Evolutionary conservation across 2,888 invertebrate genomes (phyloP), one percentile per base, ranked within the genome.

Genomic region (Atrina japonica): DNA sequence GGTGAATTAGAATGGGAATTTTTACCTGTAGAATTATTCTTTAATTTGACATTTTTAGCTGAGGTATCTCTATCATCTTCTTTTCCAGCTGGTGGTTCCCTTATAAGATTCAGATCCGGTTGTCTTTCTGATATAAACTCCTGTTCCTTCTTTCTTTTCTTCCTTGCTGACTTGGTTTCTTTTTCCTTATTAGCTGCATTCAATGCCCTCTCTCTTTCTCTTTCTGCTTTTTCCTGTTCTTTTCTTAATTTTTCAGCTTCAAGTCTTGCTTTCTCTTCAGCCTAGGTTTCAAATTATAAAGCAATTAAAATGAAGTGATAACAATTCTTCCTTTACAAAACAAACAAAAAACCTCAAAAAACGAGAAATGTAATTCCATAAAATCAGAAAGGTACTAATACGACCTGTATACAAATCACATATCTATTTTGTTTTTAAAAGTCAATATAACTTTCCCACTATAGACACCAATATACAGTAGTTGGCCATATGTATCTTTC

Each of bases 201-300:
- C 50, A 65, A 14, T 53, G 68, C 35, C 70, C 67, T 56, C 47
- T 72, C 53, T 35, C 47, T 58, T 53, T 69, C 60, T 61, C 58
- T 50, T n/a, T 68, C 56, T 29, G 43, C 45, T 25, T 60, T 59
- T 35, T 65, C 66, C 35, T 60, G 47, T 43, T 73, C 52, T 27
- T 49, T 59, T 30, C 50, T 52, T 40, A 67, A 30, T 45, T 60
- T 66, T 56, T 80, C 76, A n/a, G 80, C 79, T 66, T 84, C 82
- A 41, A 77, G 72, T 58, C 80, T 64, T 1, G 83, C 85, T 50
- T 81, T 84, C 66, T 86, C 86, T 66, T 86, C 85, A 43, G 85
- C 86, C 86, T 35, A 35, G n/a, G n/a, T n/a, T n/a, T n/a, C n/a
- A n/a, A n/a, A n/a, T n/a, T n/a, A n/a, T n/a, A n/a, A n/a, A n/a